Evolutionary conservation across 2,797 vertebrate species (phyloP).

Genomic region (Karalla daura): DNA sequence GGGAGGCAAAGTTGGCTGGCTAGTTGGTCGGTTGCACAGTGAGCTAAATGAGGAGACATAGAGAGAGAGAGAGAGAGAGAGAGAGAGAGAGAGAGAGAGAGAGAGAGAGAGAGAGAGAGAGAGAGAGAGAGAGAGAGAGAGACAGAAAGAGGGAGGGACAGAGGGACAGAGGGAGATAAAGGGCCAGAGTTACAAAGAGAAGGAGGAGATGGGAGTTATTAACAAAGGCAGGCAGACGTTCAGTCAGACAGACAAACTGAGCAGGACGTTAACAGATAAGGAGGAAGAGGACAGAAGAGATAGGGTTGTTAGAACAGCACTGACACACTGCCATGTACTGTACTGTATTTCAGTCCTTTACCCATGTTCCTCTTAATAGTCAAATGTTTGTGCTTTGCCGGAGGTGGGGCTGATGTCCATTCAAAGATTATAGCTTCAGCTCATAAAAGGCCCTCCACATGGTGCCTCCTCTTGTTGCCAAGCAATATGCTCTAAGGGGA

Average conservation of each 20-base stretch:
- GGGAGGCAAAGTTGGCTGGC: constrained; percentile 59
- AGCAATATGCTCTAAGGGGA: constrained; percentile 72
- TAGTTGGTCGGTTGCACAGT: constrained; percentile 49
- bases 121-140: constrained; percentile 3
- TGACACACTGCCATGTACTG: constrained; percentile 56
- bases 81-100: too few relatives aligned
- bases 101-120: constrained; percentile 10
- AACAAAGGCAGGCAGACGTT: constrained; percentile 55
- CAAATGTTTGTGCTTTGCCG: constrained; percentile 81
- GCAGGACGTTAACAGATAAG: constrained; percentile 47
- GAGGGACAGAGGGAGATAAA: constrained; percentile 24
- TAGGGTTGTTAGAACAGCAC: constrained; percentile 40
- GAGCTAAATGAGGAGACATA: constrained; percentile 42
- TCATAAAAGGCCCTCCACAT: constrained; percentile 65
- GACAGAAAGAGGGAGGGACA: too few relatives aligned
- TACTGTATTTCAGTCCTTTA: constrained; percentile 60
- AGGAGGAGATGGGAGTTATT: constrained; percentile 35
- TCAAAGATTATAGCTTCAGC: constrained; percentile 68
- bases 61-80: constrained; percentile 3
- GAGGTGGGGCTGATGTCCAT: constrained; percentile 73
- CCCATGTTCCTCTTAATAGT: constrained; percentile 56
- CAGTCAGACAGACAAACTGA: constrained; percentile 53
- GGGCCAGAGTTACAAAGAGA: constrained; percentile 32
- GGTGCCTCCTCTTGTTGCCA: constrained; percentile 73
- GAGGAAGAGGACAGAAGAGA: constrained; percentile 40